Percentiles rank a stretch among this genome's conserved stretches.
phyloP scores from a whole-genome alignment of 2,113 vertebrate species.

The Nesospiza acunhae region DNA sequence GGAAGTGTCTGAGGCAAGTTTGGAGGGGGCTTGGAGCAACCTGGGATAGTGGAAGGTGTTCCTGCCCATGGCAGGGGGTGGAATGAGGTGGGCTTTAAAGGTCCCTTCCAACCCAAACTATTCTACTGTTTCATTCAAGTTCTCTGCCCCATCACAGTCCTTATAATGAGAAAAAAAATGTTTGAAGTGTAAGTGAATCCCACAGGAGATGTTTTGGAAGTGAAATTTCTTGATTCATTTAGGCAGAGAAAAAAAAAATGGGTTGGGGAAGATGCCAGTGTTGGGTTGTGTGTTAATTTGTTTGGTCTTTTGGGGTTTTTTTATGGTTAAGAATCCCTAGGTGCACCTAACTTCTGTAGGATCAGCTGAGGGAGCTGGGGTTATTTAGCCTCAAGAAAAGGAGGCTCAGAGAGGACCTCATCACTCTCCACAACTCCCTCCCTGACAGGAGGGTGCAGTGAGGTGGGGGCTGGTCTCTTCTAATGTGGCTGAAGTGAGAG shows the following conservation, averaged over 20 bases:
- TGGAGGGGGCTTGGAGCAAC: rapidly evolving
- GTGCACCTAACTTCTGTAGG: background rate
- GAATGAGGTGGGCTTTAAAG: background rate
- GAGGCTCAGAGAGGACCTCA: background rate
- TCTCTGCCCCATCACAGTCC: background rate
- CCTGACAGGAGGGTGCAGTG: background rate
- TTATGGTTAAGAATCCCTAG: background rate
- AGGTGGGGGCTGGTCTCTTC: background rate
- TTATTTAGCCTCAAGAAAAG: background rate
- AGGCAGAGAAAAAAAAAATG: background rate
- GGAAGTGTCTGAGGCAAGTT: background rate
- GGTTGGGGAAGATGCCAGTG: background rate
- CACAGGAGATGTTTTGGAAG: background rate
- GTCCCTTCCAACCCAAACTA: background rate
- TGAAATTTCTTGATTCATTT: background rate
- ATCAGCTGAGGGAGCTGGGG: background rate
- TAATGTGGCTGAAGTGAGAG: background rate
- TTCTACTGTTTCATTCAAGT: background rate
- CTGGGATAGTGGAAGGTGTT: background rate
- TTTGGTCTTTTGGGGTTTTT: background rate
- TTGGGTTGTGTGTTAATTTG: background rate
- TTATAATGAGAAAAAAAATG: background rate
- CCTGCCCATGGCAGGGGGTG: background rate
- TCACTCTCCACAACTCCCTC: background rate
- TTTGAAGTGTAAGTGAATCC: background rate